Percentiles rank a stretch among this genome's conserved stretches.
These are phyloP conservation scores for Marmota monax DNA, from an alignment of 2,113 vertebrate species.

Conservation along the genomic window DNA sequence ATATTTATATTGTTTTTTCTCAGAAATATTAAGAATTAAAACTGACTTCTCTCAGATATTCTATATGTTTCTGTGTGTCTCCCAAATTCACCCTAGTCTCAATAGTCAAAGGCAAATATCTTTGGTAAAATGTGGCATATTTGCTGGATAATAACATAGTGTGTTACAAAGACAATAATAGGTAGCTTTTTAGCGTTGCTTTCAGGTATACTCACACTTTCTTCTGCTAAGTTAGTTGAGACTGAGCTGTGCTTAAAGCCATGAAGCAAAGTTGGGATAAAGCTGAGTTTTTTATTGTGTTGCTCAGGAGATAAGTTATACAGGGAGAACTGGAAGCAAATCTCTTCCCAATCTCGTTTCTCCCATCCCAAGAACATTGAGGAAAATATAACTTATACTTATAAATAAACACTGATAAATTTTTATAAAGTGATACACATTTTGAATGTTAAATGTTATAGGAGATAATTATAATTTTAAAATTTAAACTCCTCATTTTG, in stretches of 20 bases:
- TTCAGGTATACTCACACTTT: neutral
- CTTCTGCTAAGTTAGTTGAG: slow-evolving; percentile 28
- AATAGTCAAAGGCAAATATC: neutral
- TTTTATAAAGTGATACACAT: neutral
- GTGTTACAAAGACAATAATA: slow-evolving; percentile 27
- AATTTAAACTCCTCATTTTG: neutral
- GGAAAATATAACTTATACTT: neutral
- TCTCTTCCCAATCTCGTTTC: slow-evolving; percentile 10
- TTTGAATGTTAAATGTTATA: neutral
- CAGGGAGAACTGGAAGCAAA: neutral
- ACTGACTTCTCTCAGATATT: neutral
- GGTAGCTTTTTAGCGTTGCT: neutral
- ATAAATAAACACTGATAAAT: neutral
- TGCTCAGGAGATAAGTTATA: neutral
- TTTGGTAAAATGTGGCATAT: neutral
- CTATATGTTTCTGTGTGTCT: neutral
- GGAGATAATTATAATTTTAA: neutral
- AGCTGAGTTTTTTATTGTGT: neutral
- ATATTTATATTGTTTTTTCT: neutral
- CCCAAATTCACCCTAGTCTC: neutral
- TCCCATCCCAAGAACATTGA: slow-evolving; percentile 30
- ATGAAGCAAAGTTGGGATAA: neutral
- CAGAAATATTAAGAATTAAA: slow-evolving; percentile 47
- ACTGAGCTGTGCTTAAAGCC: slow-evolving; percentile 21
- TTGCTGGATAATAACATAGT: neutral